These are phyloP conservation scores for Phyto melanocephala DNA, from an alignment of 2,888 invertebrate species.

Conservation along the genomic window DNA sequence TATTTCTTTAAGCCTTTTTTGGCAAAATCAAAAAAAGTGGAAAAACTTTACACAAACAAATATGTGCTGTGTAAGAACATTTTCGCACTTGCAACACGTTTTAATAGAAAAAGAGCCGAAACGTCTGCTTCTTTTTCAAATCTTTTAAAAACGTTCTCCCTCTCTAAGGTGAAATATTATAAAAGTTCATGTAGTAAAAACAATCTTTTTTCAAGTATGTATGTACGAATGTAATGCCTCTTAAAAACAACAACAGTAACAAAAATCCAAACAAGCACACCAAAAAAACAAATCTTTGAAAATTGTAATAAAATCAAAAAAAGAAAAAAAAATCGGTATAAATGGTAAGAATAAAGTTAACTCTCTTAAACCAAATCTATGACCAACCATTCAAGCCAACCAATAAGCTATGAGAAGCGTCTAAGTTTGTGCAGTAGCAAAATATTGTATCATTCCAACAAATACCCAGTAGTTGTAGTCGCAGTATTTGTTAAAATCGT, in stretches of 20 bases:
- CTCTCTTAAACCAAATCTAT: constrained; percentile 63
- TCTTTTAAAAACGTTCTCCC: constrained; percentile 50
- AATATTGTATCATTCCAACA: constrained; percentile 46
- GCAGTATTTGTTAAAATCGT: background rate
- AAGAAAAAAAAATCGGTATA: constrained; percentile 55
- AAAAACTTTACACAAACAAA: constrained; percentile 26
- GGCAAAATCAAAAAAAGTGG: constrained; percentile 26
- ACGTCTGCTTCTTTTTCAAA: constrained; percentile 63
- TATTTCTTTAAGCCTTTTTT: constrained; percentile 58
- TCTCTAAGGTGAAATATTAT: constrained; percentile 58
- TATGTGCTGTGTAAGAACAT: constrained; percentile 53
- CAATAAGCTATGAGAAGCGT: constrained; percentile 64
- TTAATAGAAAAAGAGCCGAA: constrained; percentile 52
- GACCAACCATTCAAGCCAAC: constrained; percentile 59
- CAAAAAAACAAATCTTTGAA: constrained; percentile 57
- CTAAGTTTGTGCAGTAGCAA: constrained; percentile 63
- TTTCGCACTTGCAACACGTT: constrained; percentile 65
- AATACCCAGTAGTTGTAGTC: constrained; percentile 52
- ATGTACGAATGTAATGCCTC: constrained; percentile 5
- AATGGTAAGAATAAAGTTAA: constrained; percentile 62
- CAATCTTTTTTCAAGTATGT: constrained; percentile 13
- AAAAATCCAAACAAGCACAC: constrained; percentile 30
- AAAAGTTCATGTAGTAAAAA: constrained; percentile 61
- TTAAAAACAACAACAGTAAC: background rate
- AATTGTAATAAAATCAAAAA: constrained; percentile 52